Conservation (phyloP, 2,797 vertebrate genomes). For the Pteronotus mesoamericanus region DNA sequence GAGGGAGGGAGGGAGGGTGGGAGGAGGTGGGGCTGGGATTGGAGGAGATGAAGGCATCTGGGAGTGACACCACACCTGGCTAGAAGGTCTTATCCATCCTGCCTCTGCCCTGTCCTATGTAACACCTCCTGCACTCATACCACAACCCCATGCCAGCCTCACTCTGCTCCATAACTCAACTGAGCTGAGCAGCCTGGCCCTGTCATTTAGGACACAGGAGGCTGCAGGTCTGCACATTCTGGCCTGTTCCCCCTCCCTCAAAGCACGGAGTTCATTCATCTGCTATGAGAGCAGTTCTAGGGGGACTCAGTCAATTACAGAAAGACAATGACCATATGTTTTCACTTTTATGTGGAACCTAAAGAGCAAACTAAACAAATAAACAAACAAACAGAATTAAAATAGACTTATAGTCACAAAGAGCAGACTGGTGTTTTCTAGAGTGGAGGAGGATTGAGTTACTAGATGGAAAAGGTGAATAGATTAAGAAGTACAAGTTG, state of each 20-base stretch:
- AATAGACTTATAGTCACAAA: neutral
- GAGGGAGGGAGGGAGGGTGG: neutral
- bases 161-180: neutral
- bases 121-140: neutral
- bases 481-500: neutral
- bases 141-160: neutral
- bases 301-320: neutral
- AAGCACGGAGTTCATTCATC: neutral
- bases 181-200: neutral
- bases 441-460: neutral
- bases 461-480: neutral
- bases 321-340: neutral
- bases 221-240: neutral
- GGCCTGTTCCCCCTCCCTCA: neutral
- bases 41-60: neutral
- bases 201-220: neutral
- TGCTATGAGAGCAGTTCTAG: neutral
- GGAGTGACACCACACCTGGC: neutral
- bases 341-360: neutral
- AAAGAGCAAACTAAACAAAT: too few relatives aligned
- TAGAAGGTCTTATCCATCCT: neutral
- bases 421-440: neutral
- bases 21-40: neutral
- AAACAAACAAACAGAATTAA: neutral
- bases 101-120: neutral